These are phyloP conservation scores for Manduca sexta DNA, from an alignment of 1,140 invertebrate genomes.

Conservation along the genomic window DNA sequence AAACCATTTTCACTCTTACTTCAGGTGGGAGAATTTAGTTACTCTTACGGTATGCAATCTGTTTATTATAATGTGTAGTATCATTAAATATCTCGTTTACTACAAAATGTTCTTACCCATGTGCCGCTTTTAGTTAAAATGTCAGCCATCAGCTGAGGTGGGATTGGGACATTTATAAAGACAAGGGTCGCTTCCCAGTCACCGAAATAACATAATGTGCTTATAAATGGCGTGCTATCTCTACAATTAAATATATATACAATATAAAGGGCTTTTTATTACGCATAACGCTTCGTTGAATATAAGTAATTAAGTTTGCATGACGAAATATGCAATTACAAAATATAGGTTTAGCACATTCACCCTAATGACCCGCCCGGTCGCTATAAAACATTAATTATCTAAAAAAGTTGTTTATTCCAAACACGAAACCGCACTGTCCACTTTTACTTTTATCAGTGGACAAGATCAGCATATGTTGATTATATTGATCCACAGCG, in stretches of 20 bases:
- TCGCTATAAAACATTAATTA: no score
- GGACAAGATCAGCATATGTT: no score
- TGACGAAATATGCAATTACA: not conserved
- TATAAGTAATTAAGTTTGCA: not conserved
- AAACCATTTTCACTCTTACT: constrained; percentile 39
- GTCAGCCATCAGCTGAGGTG: constrained; percentile 14
- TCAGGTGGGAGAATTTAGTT: no score
- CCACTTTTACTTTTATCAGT: no score
- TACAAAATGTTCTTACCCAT: not conserved
- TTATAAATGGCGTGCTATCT: not conserved
- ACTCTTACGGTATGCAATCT: no score
- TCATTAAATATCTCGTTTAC: no score
- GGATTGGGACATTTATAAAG: constrained; percentile 30
- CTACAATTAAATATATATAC: not conserved
- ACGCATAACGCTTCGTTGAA: not conserved
- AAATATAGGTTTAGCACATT: no score
- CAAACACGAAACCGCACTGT: no score
- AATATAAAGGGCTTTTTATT: not conserved
- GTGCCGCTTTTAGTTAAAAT: constrained; percentile 16
- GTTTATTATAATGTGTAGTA: no score
- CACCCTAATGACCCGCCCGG: no score
- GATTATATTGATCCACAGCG: no score
- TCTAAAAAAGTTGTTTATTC: no score
- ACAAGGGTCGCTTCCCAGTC: constrained; percentile 23
- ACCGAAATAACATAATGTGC: constrained; percentile 1